Percentiles rank a stretch among this genome's conserved stretches.
Conservation (phyloP, 2,113 vertebrate species). For the Sylvia atricapilla region DNA sequence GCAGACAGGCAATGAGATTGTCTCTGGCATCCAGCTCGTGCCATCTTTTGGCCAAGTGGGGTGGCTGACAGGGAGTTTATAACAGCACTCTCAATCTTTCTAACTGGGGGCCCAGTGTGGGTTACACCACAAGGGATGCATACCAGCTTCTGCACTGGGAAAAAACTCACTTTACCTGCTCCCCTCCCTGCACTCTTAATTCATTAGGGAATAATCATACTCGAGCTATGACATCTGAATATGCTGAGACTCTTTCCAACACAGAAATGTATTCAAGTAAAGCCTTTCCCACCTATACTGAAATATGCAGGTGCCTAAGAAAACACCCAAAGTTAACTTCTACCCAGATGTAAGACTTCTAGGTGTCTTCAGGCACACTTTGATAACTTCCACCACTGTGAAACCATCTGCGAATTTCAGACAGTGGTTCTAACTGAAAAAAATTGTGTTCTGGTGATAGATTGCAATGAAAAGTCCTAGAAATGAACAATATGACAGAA, state of each 20-base stretch:
- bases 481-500: background rate
- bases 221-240: background rate
- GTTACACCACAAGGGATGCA: background rate
- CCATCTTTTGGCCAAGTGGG: background rate
- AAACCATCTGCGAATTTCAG: background rate
- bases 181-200: background rate
- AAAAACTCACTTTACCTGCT: background rate
- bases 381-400: background rate
- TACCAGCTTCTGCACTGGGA: background rate
- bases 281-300: background rate
- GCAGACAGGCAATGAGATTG: background rate
- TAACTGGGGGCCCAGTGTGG: background rate
- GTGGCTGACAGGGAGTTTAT: background rate
- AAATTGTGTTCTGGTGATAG: background rate
- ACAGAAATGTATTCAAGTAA: background rate
- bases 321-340: background rate
- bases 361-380: background rate
- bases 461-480: background rate
- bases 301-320: background rate
- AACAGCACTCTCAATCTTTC: background rate
- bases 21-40: background rate
- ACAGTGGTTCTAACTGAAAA: background rate
- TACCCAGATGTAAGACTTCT: background rate
- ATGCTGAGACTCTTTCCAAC: background rate
- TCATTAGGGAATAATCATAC: background rate